Evolutionary conservation across 1,140 invertebrate genomes (phyloP).

Genomic region (Drosophila takahashii): DNA sequence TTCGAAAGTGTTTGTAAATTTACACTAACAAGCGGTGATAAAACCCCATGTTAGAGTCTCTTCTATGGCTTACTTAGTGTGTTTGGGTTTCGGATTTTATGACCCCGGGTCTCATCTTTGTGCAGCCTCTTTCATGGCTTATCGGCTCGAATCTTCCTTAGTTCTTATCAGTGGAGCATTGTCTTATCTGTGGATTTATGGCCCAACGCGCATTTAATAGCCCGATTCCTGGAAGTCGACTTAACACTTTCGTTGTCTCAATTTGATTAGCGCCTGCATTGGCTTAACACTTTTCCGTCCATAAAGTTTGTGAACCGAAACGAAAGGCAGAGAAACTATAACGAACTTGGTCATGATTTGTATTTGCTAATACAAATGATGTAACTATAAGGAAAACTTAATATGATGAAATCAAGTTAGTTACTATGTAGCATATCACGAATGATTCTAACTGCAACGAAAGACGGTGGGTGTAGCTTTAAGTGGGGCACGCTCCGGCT

Average conservation of each 20-base stretch:
- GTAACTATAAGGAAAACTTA: no score
- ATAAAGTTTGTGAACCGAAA: neutral
- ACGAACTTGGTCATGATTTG: neutral
- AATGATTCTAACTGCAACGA: no score
- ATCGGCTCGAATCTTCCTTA: conserved; percentile 47
- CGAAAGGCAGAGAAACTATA: neutral
- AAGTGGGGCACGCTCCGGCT: no score
- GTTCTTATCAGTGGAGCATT: conserved; percentile 53
- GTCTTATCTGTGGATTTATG: conserved; percentile 63
- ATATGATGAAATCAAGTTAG: no score
- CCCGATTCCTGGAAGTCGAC: conserved; percentile 56
- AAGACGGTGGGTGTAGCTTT: no score
- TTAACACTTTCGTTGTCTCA: conserved; percentile 75
- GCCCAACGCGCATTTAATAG: conserved; percentile 39
- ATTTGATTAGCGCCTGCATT: conserved; percentile 58
- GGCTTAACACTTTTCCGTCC: conserved; percentile 23
- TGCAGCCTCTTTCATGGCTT: conserved; percentile 52
- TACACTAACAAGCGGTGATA: conserved; percentile 77
- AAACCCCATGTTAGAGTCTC: conserved; percentile 42
- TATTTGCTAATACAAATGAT: no score
- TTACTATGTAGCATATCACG: no score
- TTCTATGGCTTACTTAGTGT: conserved; percentile 42
- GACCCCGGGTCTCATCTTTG: conserved; percentile 38
- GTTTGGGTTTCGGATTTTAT: conserved; percentile 32
- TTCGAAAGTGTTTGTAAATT: conserved; percentile 63